Conservation (phyloP, 2,888 invertebrate genomes). For the Drosophila greeni region DNA sequence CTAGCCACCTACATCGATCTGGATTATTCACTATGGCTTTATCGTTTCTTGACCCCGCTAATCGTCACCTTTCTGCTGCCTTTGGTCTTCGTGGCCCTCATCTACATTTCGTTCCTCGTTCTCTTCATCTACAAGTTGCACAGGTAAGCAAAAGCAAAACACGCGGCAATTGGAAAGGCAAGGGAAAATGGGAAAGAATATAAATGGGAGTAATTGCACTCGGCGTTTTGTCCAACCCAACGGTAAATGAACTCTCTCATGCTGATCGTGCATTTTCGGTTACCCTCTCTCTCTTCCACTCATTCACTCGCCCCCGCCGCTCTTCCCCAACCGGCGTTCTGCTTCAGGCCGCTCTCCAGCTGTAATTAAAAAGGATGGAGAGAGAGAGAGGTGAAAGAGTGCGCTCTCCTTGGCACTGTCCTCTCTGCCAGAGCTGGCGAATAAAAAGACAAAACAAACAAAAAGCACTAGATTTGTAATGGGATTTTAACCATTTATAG, state of each 20-base stretch:
- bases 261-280: constrained; percentile 25
- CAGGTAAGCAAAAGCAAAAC: constrained; percentile 80
- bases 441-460: not conserved
- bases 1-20: constrained; percentile 89
- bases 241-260: constrained; percentile 34
- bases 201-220: constrained; percentile 37
- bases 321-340: not conserved
- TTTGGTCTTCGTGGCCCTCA: constrained; percentile 87
- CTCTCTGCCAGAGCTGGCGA: not conserved
- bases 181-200: not conserved
- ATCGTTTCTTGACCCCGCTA: constrained; percentile 90
- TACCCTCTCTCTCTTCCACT: constrained; percentile 1
- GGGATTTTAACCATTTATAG: not conserved
- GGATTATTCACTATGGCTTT: constrained; percentile 90
- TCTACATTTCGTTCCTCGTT: constrained; percentile 90
- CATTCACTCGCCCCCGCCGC: not conserved
- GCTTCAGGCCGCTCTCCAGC: not conserved
- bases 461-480: not conserved
- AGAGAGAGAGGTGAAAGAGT: not conserved
- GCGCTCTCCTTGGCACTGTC: not conserved
- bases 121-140: constrained; percentile 92
- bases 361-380: constrained; percentile 22
- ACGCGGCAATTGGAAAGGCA: constrained; percentile 8
- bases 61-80: constrained; percentile 92
- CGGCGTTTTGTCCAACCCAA: constrained; percentile 12